phyloP scores from a whole-genome alignment of 2,113 vertebrate species.

The Amazona vittata region DNA sequence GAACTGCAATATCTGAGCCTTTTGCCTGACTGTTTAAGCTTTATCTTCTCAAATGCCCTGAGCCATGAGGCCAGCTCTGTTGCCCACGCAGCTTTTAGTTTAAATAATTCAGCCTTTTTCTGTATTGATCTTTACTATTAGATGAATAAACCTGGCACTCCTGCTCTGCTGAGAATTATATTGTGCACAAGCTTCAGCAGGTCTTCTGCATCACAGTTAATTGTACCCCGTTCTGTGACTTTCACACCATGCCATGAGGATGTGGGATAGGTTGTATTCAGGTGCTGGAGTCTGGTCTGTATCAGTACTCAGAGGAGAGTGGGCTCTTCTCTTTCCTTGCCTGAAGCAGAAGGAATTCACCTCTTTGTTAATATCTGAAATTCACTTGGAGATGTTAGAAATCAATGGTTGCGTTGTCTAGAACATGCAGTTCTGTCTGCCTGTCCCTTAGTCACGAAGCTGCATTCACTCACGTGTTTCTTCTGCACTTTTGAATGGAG shows the following conservation, averaged over 20 bases:
- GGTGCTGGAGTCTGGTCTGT: neutral
- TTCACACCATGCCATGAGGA: neutral
- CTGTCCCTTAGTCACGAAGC: neutral
- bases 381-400: neutral
- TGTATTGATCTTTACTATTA: neutral
- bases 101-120: neutral
- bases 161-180: neutral
- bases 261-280: neutral
- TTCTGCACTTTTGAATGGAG: neutral
- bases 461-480: neutral
- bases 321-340: neutral
- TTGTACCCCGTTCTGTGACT: neutral
- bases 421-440: neutral
- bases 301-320: neutral
- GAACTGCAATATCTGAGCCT: rapidly evolving
- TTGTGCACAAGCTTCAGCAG: neutral
- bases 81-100: neutral
- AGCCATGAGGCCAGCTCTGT: neutral
- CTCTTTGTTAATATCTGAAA: neutral
- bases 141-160: neutral
- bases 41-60: neutral
- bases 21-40: neutral
- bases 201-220: neutral
- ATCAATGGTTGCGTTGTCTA: neutral
- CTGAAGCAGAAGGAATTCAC: neutral